Conservation (phyloP, 2,888 invertebrate species). For the Torymus tubicola region DNA sequence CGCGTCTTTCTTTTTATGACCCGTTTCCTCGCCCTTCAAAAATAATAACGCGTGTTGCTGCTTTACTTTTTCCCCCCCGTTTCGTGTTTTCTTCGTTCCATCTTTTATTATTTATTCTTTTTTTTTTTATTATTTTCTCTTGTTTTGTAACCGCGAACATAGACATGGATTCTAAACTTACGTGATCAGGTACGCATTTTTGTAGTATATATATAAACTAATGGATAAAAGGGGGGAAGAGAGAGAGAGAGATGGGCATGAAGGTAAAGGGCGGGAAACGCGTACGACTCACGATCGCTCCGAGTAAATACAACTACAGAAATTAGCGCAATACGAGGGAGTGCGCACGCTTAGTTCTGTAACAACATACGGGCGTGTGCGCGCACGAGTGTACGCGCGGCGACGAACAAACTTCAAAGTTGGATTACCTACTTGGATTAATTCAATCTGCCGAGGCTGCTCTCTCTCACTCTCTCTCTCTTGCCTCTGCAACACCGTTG, state of each 20-base stretch:
- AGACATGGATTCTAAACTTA: no score
- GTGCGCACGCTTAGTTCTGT: slow-evolving; percentile 37
- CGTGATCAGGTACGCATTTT: no score
- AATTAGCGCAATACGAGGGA: slow-evolving; percentile 45
- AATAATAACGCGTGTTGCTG: neutral
- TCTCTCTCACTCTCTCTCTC: neutral
- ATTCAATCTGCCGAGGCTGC: slow-evolving; percentile 42
- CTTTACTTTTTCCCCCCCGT: no score
- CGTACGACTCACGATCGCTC: slow-evolving; percentile 27
- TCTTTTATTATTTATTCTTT: no score
- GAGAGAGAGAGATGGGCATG: no score
- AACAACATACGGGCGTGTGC: slow-evolving; percentile 53
- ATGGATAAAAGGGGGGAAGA: no score
- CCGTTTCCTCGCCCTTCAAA: neutral
- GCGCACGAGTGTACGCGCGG: no score
- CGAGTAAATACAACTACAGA: slow-evolving; percentile 36
- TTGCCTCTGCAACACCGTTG: neutral
- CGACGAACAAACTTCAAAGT: slow-evolving; percentile 53
- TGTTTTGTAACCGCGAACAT: no score
- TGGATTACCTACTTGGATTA: slow-evolving; percentile 55
- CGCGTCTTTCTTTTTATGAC: neutral
- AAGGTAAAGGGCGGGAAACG: neutral
- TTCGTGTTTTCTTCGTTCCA: no score
- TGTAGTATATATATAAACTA: no score
- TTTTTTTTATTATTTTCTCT: no score